Evolutionary conservation across 2,113 vertebrate genomes (phyloP).

Genomic region (Kobus ellipsiprymnus): DNA sequence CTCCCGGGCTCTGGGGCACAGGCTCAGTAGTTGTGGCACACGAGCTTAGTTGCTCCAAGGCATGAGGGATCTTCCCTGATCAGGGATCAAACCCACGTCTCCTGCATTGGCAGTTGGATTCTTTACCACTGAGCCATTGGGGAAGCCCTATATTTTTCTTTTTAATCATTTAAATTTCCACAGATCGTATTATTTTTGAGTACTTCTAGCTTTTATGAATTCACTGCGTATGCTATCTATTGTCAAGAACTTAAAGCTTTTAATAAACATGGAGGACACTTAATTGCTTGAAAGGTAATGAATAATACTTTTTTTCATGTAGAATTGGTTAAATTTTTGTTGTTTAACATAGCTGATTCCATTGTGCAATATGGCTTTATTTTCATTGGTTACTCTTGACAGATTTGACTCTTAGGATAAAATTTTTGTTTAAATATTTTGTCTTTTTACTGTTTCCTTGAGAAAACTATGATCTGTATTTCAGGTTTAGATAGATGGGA

Average conservation of each 20-base stretch:
- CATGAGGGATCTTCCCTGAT: neutral
- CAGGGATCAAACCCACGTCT: neutral
- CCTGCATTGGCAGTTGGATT: neutral
- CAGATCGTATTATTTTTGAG: neutral
- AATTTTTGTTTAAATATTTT: constrained; percentile 34
- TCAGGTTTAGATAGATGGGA: constrained; percentile 19
- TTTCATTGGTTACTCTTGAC: constrained; percentile 10
- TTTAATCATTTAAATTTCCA: constrained; percentile 33
- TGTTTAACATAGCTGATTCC: neutral
- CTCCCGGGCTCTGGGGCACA: neutral
- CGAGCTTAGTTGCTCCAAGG: neutral
- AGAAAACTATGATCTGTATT: constrained; percentile 14
- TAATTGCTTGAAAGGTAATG: constrained; percentile 30
- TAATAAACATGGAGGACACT: neutral
- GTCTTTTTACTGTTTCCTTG: constrained; percentile 48
- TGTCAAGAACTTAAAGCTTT: neutral
- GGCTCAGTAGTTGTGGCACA: neutral
- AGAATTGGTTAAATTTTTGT: neutral
- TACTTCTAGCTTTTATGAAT: constrained; percentile 42
- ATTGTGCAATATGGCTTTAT: neutral
- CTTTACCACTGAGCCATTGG: neutral
- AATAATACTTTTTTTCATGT: neutral
- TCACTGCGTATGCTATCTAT: neutral
- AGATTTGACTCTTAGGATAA: constrained; percentile 36
- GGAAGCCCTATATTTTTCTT: neutral